phyloP scores from a whole-genome alignment of 2,113 vertebrate genomes.

The Erythrolamprus reginae region DNA sequence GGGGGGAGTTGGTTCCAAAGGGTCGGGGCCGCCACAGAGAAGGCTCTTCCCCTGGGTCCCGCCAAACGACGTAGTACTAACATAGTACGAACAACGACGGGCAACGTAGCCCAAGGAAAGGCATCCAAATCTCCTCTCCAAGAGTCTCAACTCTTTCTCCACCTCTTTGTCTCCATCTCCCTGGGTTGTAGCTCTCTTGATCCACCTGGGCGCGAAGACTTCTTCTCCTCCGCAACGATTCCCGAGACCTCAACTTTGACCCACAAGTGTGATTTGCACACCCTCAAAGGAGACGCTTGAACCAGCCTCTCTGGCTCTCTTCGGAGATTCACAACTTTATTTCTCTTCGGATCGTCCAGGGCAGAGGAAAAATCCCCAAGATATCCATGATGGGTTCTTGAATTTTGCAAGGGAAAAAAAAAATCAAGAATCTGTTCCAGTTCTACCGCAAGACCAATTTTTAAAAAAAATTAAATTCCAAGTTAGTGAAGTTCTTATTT shows the following conservation, averaged over 20 bases:
- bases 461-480: background rate
- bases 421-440: background rate
- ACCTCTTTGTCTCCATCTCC: too few species aligned
- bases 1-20: too few species aligned
- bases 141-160: background rate
- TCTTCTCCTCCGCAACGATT: background rate
- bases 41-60: too few species aligned
- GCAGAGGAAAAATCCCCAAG: background rate
- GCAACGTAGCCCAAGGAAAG: background rate
- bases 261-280: background rate
- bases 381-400: background rate
- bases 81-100: too few species aligned
- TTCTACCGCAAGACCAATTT: background rate
- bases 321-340: background rate
- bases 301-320: background rate
- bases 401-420: background rate
- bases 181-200: background rate
- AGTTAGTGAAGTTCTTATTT: background rate
- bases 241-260: background rate
- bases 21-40: too few species aligned
- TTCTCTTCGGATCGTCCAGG: background rate
- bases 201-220: background rate
- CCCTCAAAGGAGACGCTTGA: background rate
- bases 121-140: accelerated
- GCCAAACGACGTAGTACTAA: too few species aligned